Evolutionary conservation across 2,888 invertebrate species (phyloP).

Genomic region (Monochamus alternatus): DNA sequence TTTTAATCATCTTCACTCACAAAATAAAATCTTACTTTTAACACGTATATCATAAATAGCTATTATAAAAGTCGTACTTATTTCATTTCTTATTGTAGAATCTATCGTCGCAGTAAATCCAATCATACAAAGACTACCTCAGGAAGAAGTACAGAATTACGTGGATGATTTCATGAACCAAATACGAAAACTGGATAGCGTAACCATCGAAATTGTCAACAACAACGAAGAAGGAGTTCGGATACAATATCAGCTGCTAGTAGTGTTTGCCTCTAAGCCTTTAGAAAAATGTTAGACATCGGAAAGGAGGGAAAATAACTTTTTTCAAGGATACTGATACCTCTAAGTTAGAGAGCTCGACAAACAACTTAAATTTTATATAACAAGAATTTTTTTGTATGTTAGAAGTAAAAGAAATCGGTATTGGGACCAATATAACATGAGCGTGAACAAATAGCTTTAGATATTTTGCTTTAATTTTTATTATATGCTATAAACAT

Average conservation of each 20-base stretch:
- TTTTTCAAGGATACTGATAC: constrained; percentile 68
- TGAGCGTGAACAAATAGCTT: constrained; percentile 2
- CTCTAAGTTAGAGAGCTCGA: neutral
- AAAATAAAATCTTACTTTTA: too few species aligned
- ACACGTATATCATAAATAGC: too few species aligned
- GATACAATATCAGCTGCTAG: constrained; percentile 72
- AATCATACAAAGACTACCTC: constrained; percentile 77
- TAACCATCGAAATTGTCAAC: constrained; percentile 51
- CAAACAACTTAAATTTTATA: neutral
- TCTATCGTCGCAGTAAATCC: constrained; percentile 82
- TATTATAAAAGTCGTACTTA: too few species aligned
- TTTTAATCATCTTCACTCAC: too few species aligned
- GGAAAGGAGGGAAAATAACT: constrained; percentile 59
- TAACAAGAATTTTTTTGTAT: neutral
- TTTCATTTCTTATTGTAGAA: constrained; percentile 70
- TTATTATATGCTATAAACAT: too few species aligned
- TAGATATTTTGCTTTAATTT: neutral
- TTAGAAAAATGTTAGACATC: neutral
- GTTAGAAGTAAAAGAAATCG: neutral
- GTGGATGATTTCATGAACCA: constrained; percentile 76
- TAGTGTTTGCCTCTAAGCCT: constrained; percentile 71
- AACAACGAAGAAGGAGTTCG: constrained; percentile 68
- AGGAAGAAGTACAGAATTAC: constrained; percentile 75
- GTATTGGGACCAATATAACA: constrained; percentile 1
- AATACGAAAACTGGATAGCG: constrained; percentile 51